Conservation (phyloP, 2,888 invertebrate genomes). For the Nomada hirtipes region DNA sequence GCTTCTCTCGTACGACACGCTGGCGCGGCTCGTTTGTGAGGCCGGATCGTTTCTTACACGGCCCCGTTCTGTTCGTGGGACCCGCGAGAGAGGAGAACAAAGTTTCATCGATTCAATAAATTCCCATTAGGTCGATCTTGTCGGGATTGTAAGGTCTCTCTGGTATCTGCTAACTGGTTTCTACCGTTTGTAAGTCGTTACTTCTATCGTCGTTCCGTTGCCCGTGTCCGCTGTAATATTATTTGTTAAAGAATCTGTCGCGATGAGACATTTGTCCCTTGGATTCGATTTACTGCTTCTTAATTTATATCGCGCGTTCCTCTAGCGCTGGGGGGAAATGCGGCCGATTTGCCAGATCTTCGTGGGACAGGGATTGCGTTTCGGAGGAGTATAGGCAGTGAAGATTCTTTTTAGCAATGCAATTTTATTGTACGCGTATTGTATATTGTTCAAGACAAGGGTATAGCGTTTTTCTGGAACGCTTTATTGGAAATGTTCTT, state of each 20-base stretch:
- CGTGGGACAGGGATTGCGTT: too few relatives aligned
- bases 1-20: constrained; percentile 56
- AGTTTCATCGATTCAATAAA: constrained; percentile 71
- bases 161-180: constrained; percentile 63
- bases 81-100: constrained; percentile 60
- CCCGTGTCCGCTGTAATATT: constrained; percentile 38
- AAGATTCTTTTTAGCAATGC: too few relatives aligned
- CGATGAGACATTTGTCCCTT: constrained; percentile 40
- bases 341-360: too few relatives aligned
- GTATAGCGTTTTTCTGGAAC: too few relatives aligned
- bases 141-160: constrained; percentile 64
- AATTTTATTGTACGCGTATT: too few relatives aligned
- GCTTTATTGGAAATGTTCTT: too few relatives aligned
- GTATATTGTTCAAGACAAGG: too few relatives aligned
- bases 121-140: constrained; percentile 72
- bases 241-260: constrained; percentile 62
- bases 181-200: constrained; percentile 57
- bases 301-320: constrained; percentile 5
- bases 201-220: constrained; percentile 32
- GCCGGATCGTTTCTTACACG: constrained; percentile 59
- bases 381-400: too few relatives aligned
- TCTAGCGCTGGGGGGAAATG: too few relatives aligned
- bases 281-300: constrained; percentile 35
- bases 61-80: constrained; percentile 42
- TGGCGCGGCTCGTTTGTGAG: constrained; percentile 65